Evolutionary conservation across 1,140 invertebrate species (phyloP).

Genomic region (Drosophila ogumai): DNA sequence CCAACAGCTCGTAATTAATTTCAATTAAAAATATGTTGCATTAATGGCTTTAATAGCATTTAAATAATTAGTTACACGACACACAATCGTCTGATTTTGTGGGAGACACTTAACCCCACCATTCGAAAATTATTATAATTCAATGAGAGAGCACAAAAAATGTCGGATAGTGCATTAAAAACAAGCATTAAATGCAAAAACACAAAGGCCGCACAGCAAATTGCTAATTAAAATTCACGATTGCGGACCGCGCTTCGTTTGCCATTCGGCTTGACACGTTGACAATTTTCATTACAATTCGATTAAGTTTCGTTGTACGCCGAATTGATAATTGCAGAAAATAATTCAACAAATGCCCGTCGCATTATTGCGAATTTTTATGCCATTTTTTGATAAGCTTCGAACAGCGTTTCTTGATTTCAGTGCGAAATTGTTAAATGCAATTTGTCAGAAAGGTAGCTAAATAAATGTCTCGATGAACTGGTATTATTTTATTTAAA

Average conservation of each 20-base stretch:
- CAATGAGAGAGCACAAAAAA: conserved; percentile 57
- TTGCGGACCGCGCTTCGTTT: conserved; percentile 32
- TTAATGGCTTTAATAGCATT: conserved; percentile 73
- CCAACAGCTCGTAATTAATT: conserved; percentile 67
- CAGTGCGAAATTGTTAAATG: too few relatives aligned
- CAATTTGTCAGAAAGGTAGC: background rate
- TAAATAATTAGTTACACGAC: conserved; percentile 76
- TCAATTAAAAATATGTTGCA: conserved; percentile 67
- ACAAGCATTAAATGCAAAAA: conserved; percentile 50
- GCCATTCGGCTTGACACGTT: conserved; percentile 51
- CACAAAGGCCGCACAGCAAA: conserved; percentile 28
- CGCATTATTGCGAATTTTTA: conserved; percentile 23
- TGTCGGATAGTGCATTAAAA: conserved; percentile 63
- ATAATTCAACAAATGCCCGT: conserved; percentile 33
- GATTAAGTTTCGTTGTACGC: conserved; percentile 57
- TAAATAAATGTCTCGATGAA: background rate
- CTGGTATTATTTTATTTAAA: background rate
- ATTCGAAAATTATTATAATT: conserved; percentile 50
- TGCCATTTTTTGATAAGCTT: background rate
- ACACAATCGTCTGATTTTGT: conserved; percentile 13
- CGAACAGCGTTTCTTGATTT: background rate
- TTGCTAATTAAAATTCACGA: conserved; percentile 73
- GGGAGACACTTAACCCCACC: background rate
- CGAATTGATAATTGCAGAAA: conserved; percentile 46
- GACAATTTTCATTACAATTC: conserved; percentile 75